Base-by-base conservation (phyloP, 2,888 invertebrate genomes). In the Mythimna lalbum region DNA sequence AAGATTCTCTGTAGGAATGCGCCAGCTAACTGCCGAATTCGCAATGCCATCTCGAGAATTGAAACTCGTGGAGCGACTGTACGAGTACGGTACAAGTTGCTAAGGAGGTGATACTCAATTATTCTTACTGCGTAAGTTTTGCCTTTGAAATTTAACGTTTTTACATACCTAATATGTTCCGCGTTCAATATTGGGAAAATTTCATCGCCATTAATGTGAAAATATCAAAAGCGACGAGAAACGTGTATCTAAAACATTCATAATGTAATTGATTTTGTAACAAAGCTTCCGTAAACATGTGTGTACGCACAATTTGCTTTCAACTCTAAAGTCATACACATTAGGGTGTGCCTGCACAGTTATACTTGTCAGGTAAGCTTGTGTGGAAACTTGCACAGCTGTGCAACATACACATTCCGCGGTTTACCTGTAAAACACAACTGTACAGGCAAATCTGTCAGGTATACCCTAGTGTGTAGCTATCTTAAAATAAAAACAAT, bases 1-100 rank as follows among this genome's bases (percentile, higher is more conserved):
- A 14, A 33, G 23, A 59, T 69, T 39, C 75, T 61, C 73, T 53
- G 71, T 73, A 77, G 86, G 88, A 86, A 89, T 88, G 82, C 66
- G 83, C 79, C 71, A 86, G 80, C 83, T 86, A 86, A 86, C 87
- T 87, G 85, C 83, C 80, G 66, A 86, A 86, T 88, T 82, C 82
- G 81, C 77, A 84, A 82, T 86, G 86, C 80, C 66, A 87, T 86
- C 66, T 80, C 76, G 82, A 81, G 82, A 89, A 87, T 80, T 63
- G 60, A 69, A 80, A 76, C 78, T 79, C 81, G 77, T 67, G 74
- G 70, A 70, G 64, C 70, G 69, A 55, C 70, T 56, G 19, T 59
- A 57, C 63, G 75, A 64, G 36, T 4, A 52, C 52, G 43, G 14
- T 27, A 27, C 64, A 55, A 39, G 57, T 68, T 65, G 55, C 70